Percentiles rank a stretch among this genome's conserved stretches.
Conservation (phyloP, 1,140 invertebrate species). For the Apolygus lucorum region DNA sequence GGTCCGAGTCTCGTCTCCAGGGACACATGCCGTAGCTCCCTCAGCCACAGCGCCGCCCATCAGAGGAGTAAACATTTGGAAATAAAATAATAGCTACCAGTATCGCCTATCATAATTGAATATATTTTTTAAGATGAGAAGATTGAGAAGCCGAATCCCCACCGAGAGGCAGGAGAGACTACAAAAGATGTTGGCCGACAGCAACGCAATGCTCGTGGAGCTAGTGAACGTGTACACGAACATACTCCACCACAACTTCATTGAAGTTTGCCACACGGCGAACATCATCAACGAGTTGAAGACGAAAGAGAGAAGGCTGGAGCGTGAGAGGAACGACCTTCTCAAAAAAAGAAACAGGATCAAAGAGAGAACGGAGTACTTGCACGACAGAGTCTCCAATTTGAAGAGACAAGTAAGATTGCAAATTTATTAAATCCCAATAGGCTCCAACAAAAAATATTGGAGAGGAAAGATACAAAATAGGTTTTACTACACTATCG, state of each 20-base stretch:
- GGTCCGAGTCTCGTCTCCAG: too few species aligned
- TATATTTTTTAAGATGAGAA: too few species aligned
- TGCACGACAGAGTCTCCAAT: not conserved
- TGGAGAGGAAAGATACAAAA: too few species aligned
- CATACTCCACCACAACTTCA: slow-evolving; percentile 9
- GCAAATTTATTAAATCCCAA: too few species aligned
- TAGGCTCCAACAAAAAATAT: too few species aligned
- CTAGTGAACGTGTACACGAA: not conserved
- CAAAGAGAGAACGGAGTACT: not conserved
- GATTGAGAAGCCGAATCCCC: not conserved
- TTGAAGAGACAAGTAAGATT: not conserved
- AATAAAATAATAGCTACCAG: too few species aligned
- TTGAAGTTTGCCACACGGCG: slow-evolving; percentile 3
- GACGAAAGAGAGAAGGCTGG: not conserved
- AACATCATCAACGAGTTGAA: not conserved
- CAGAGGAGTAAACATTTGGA: too few species aligned
- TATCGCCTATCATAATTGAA: too few species aligned
- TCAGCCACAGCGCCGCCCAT: too few species aligned
- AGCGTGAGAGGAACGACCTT: not conserved
- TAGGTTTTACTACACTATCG: too few species aligned
- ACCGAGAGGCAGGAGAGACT: slow-evolving; percentile 2
- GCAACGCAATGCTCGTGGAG: not conserved
- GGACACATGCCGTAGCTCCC: too few species aligned
- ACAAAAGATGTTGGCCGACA: not conserved
- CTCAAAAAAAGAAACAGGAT: not conserved